phyloP scores from a whole-genome alignment of 1,140 invertebrate genomes.

The Ips typographus region DNA sequence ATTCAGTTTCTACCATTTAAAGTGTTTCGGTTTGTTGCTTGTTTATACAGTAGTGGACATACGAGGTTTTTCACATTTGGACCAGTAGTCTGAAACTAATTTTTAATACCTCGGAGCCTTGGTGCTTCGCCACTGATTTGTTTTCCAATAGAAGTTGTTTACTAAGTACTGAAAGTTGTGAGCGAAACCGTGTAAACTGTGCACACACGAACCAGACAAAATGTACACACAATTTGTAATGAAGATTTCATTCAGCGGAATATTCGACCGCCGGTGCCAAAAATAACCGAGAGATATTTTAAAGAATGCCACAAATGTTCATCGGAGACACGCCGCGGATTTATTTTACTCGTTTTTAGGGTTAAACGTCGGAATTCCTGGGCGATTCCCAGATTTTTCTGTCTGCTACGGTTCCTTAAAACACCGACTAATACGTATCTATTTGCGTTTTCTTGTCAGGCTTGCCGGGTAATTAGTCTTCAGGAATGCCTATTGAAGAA shows the following conservation, averaged over 20 bases:
- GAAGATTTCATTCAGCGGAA: slow-evolving; percentile 1
- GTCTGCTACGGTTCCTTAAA: slow-evolving; percentile 12
- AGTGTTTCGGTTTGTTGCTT: background rate
- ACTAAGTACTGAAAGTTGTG: too few species aligned
- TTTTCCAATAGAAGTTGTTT: too few species aligned
- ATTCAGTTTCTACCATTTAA: background rate
- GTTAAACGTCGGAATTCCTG: slow-evolving; percentile 19
- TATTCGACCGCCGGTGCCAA: background rate
- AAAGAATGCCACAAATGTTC: slow-evolving; percentile 31
- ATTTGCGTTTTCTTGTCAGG: slow-evolving; percentile 19
- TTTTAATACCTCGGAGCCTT: too few species aligned
- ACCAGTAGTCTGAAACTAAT: too few species aligned
- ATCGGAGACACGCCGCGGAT: slow-evolving; percentile 19
- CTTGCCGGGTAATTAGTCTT: slow-evolving; percentile 21
- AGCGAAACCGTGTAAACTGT: too few species aligned
- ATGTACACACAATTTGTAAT: background rate
- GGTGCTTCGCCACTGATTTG: too few species aligned
- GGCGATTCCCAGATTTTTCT: slow-evolving; percentile 20
- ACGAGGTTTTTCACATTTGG: too few species aligned
- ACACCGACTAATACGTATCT: slow-evolving; percentile 7
- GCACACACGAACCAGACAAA: too few species aligned
- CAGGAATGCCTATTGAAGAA: too few species aligned
- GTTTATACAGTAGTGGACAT: too few species aligned
- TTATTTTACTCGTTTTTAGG: slow-evolving; percentile 27
- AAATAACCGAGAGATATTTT: slow-evolving; percentile 14